These are phyloP conservation scores for Parasteatoda tepidariorum DNA, from an alignment of 1,140 invertebrate species.

Conservation along the genomic window DNA sequence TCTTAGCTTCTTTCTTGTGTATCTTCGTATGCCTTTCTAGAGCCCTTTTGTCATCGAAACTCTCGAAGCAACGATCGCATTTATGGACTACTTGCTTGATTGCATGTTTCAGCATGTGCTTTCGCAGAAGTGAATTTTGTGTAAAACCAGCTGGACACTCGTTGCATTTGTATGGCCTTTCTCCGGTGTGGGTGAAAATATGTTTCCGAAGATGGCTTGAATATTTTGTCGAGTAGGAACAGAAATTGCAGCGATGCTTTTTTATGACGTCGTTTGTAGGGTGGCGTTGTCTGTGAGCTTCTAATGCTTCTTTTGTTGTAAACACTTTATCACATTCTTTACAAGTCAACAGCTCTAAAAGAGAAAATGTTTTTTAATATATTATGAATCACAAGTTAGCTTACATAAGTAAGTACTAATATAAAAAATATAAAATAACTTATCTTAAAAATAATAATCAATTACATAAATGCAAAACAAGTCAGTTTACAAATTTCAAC, in stretches of 20 bases:
- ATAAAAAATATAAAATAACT: too few species aligned
- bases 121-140: slow-evolving; percentile 26
- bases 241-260: slow-evolving; percentile 20
- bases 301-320: background rate
- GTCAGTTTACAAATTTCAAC: too few species aligned
- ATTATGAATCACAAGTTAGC: too few species aligned
- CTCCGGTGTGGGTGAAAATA: slow-evolving; percentile 40
- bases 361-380: background rate
- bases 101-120: slow-evolving; percentile 32
- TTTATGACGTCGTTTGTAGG: background rate
- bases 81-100: background rate
- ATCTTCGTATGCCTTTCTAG: background rate
- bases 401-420: too few species aligned
- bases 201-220: slow-evolving; percentile 41
- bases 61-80: slow-evolving; percentile 1
- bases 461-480: too few species aligned
- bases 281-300: slow-evolving; percentile 1
- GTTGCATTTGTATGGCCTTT: slow-evolving; percentile 27
- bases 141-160: slow-evolving; percentile 31
- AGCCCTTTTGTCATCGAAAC: background rate
- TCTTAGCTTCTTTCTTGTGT: slow-evolving; percentile 30
- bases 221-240: slow-evolving; percentile 38
- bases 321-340: slow-evolving; percentile 15
- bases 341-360: slow-evolving; percentile 19
- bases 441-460: too few species aligned